These are phyloP conservation scores for Pemphigus obesinymphae DNA, from an alignment of 1,140 invertebrate species.

Conservation along the genomic window DNA sequence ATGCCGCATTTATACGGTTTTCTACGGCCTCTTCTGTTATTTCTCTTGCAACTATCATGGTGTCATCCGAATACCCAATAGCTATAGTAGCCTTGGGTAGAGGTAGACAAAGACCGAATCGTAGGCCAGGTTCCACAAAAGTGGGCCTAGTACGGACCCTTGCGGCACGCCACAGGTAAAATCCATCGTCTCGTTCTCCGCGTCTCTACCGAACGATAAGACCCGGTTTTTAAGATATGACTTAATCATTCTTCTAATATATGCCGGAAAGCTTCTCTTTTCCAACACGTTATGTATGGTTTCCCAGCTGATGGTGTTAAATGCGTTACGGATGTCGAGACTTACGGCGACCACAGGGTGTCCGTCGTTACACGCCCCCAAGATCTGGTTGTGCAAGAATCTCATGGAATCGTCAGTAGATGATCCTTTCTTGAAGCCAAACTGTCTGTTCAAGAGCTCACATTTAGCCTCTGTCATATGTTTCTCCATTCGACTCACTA, in stretches of 20 bases:
- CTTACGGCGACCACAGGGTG: not conserved
- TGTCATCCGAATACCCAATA: not conserved
- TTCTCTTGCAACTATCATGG: not conserved
- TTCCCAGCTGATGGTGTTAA: not conserved
- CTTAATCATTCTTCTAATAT: not conserved
- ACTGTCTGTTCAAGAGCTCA: not conserved
- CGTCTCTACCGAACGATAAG: not conserved
- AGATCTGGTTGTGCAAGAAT: not conserved
- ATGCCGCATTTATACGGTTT: no score
- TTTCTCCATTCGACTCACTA: not conserved
- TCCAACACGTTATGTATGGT: not conserved
- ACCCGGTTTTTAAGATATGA: not conserved
- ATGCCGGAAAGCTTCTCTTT: accelerated
- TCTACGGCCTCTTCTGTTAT: no score
- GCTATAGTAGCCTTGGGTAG: not conserved
- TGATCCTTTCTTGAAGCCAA: not conserved
- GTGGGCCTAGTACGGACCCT: not conserved
- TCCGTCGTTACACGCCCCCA: not conserved
- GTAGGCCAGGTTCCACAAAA: not conserved
- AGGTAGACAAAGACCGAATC: not conserved
- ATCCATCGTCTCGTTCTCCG: no score
- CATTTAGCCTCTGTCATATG: not conserved
- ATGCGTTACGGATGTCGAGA: not conserved
- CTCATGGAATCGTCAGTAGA: not conserved
- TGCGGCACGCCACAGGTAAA: not conserved